Percentiles rank a stretch among this genome's conserved stretches.
Evolutionary conservation across 1,140 invertebrate species (phyloP).

Genomic region (Bicyclus anynana): DNA sequence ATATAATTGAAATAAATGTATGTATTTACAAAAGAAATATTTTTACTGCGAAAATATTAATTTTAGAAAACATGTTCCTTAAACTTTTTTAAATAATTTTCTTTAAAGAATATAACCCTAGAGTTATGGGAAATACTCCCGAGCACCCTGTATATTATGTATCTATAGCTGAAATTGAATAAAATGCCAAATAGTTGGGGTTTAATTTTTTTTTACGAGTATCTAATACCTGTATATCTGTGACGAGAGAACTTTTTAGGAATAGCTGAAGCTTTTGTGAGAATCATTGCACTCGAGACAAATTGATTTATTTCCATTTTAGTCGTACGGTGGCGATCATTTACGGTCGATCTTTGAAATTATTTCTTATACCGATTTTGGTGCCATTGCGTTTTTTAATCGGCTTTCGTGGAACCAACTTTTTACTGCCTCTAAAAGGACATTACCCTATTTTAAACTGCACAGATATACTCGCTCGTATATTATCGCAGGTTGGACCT

Average conservation of each 20-base stretch:
- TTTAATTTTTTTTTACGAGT: not conserved
- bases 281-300: not conserved
- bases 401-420: not conserved
- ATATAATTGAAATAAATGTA: no score
- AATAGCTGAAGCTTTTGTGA: not conserved
- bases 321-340: not conserved
- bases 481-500: no score
- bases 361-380: not conserved
- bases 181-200: no score
- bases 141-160: no score
- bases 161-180: no score
- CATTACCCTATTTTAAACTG: constrained; percentile 14
- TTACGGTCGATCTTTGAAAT: constrained; percentile 4
- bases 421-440: constrained; percentile 9
- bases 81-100: no score
- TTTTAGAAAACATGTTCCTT: no score
- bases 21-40: no score
- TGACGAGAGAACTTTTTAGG: not conserved
- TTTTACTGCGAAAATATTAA: no score
- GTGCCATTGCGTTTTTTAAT: not conserved
- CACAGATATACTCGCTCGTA: not conserved
- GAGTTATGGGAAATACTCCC: no score
- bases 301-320: constrained; percentile 10
- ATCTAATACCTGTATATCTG: not conserved
- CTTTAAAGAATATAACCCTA: no score